These are phyloP conservation scores for Chlorodrepanis virens DNA, from an alignment of 2,113 vertebrate species.

Conservation along the genomic window DNA sequence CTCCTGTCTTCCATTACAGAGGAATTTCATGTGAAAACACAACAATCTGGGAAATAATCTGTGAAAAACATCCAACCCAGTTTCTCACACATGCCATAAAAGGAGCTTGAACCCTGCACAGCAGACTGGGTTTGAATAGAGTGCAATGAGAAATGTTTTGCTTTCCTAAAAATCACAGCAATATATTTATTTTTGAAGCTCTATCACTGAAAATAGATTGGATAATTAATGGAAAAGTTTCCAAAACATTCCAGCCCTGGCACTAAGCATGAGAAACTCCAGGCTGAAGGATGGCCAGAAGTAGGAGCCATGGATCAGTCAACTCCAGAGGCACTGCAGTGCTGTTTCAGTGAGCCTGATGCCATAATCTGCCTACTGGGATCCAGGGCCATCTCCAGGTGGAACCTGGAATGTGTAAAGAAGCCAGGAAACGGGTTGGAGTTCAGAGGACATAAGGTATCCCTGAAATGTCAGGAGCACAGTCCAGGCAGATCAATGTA, in stretches of 20 bases:
- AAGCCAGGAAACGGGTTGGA: background rate
- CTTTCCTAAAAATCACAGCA: background rate
- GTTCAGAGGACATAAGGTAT: background rate
- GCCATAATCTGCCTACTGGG: background rate
- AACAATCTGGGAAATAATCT: background rate
- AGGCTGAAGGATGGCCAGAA: background rate
- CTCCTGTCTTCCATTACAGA: background rate
- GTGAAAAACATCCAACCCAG: background rate
- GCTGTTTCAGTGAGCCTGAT: background rate
- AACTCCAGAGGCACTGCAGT: background rate
- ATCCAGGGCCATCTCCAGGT: background rate
- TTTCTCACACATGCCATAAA: constrained; percentile 5
- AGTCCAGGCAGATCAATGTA: background rate
- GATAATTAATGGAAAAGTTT: constrained; percentile 17
- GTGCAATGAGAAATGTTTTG: background rate
- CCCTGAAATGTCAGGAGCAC: background rate
- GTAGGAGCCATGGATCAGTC: background rate
- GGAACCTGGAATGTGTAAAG: background rate
- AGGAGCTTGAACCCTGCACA: background rate
- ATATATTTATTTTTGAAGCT: constrained; percentile 4
- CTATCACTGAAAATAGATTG: constrained; percentile 11
- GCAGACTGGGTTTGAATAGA: background rate
- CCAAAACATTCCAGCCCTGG: constrained; percentile 30
- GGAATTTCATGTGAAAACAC: background rate
- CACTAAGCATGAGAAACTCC: constrained; percentile 40